phyloP scores from a whole-genome alignment of 2,888 invertebrate species.

The Perithous albicinctus region DNA sequence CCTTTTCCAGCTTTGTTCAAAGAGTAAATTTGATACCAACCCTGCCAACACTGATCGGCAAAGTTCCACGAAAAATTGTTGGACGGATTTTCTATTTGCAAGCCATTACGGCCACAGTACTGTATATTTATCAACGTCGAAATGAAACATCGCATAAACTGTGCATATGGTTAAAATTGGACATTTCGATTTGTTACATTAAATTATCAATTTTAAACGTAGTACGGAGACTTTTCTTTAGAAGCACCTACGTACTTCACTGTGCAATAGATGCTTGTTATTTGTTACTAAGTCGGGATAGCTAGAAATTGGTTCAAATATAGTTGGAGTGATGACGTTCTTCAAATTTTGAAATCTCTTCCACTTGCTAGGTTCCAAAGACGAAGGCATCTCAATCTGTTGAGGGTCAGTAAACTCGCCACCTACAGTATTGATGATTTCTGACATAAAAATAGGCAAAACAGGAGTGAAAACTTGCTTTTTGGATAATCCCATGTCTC shows the following conservation, averaged over 20 bases:
- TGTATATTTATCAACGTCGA: constrained; percentile 82
- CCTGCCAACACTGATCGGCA: constrained; percentile 81
- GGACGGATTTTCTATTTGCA: constrained; percentile 77
- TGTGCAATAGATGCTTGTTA: constrained; percentile 82
- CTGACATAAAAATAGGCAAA: constrained; percentile 1
- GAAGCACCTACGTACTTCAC: constrained; percentile 77
- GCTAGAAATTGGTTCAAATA: constrained; percentile 64
- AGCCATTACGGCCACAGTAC: constrained; percentile 81
- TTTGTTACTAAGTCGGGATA: constrained; percentile 82
- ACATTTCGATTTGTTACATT: background rate
- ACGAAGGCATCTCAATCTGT: constrained; percentile 69
- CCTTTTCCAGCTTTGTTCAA: constrained; percentile 83
- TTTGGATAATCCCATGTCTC: constrained; percentile 75
- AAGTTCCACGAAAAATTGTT: constrained; percentile 79
- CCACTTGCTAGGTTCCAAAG: constrained; percentile 72
- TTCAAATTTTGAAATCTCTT: constrained; percentile 71
- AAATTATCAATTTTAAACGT: background rate
- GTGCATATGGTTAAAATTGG: constrained; percentile 34
- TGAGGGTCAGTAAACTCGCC: constrained; percentile 72
- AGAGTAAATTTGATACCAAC: constrained; percentile 85
- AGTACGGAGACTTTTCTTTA: too few relatives aligned
- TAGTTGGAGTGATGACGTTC: constrained; percentile 49
- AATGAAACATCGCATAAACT: constrained; percentile 83
- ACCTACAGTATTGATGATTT: constrained; percentile 18
- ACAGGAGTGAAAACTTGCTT: constrained; percentile 65